Percentiles rank a stretch among this genome's conserved stretches.
Conservation (phyloP, 2,888 invertebrate species). For the Orchestes rusci region DNA sequence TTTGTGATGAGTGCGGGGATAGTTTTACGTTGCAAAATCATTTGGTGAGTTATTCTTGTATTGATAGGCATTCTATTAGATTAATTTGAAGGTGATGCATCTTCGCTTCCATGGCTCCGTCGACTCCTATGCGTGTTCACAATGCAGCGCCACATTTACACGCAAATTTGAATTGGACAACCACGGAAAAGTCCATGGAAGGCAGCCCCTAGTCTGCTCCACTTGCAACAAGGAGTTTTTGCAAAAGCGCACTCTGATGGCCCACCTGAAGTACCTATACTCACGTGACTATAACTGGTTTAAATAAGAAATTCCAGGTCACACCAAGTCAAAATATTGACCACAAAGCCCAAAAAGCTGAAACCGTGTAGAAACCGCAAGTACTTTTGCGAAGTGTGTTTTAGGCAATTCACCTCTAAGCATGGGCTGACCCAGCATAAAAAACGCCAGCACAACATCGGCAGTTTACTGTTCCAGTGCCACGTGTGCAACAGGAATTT, state of each 20-base stretch:
- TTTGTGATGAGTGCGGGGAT: constrained; percentile 86
- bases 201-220: constrained; percentile 73
- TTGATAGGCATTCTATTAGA: too few species aligned
- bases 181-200: constrained; percentile 73
- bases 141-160: constrained; percentile 80
- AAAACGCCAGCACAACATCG: constrained; percentile 71
- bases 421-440: constrained; percentile 76
- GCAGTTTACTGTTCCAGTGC: constrained; percentile 74
- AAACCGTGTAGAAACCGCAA: constrained; percentile 20
- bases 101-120: constrained; percentile 91
- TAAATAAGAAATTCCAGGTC: not conserved
- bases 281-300: constrained; percentile 64
- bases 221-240: constrained; percentile 80
- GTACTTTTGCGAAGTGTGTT: constrained; percentile 64
- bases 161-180: constrained; percentile 81
- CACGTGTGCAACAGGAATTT: constrained; percentile 77
- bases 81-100: constrained; percentile 67
- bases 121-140: constrained; percentile 88
- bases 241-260: constrained; percentile 72
- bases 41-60: too few species aligned
- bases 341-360: constrained; percentile 37
- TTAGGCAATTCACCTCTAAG: constrained; percentile 75
- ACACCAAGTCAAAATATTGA: not conserved
- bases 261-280: constrained; percentile 68
- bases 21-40: constrained; percentile 88